A percentile compares a stretch with the other conserved stretches of the same genome.
phyloP scores from a whole-genome alignment of 2,888 invertebrate species.

The Synanthedon formicaeformis region DNA sequence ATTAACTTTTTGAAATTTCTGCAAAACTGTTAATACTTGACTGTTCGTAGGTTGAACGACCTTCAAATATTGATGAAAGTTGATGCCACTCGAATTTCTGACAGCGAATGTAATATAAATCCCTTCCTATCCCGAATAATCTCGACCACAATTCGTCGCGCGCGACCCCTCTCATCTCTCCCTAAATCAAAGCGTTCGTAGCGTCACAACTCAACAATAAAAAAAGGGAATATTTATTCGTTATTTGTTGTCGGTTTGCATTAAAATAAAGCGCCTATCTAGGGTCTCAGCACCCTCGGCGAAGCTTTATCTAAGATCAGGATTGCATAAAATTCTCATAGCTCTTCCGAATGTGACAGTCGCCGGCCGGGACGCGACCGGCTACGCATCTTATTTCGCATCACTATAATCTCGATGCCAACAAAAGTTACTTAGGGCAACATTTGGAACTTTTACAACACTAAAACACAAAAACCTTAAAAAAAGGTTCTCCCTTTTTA shows the following conservation, averaged over 20 bases:
- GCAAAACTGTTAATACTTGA: too few species aligned
- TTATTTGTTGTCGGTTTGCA: constrained; percentile 68
- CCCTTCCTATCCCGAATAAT: constrained; percentile 48
- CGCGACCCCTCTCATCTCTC: constrained; percentile 43
- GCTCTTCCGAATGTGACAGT: constrained; percentile 50
- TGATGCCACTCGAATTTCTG: constrained; percentile 43
- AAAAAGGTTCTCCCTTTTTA: too few species aligned
- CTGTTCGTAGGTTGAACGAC: constrained; percentile 21
- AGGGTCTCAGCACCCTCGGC: constrained; percentile 55
- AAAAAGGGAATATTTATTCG: constrained; percentile 62
- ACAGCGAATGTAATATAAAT: constrained; percentile 51
- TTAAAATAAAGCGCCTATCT: constrained; percentile 67
- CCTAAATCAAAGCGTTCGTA: constrained; percentile 61
- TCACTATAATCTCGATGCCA: constrained; percentile 8
- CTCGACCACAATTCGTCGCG: constrained; percentile 59
- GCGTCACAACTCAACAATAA: constrained; percentile 59
- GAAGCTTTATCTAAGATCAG: constrained; percentile 59
- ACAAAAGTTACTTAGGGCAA: not conserved
- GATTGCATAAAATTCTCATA: constrained; percentile 65
- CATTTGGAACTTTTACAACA: too few species aligned
- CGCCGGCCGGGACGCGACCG: constrained; percentile 28
- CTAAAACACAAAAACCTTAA: too few species aligned
- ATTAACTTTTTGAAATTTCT: too few species aligned
- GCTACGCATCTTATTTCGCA: constrained; percentile 50
- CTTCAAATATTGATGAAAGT: constrained; percentile 48